Evolutionary conservation across 2,888 invertebrate species (phyloP), one percentile per base, ranked within the genome.

Genomic region (Nowickia ferox): DNA sequence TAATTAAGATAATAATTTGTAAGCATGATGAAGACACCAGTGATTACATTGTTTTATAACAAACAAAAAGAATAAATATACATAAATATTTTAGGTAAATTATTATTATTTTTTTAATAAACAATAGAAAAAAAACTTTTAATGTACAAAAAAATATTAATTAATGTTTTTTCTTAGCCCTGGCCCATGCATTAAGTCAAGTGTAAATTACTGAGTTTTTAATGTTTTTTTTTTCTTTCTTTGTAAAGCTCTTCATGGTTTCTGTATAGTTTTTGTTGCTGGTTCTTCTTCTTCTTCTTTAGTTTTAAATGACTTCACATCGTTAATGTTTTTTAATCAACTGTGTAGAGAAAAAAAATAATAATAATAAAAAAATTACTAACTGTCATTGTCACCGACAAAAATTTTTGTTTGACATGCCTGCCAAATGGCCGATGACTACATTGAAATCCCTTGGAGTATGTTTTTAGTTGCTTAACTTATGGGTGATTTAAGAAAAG

Each of bases 141-240:
- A 30, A 30, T 30, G 30, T 30, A 30, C 30, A 55, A 19, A 0
- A 53, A 8, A 55, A 10, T 55, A 22, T 55, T 55, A 22, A 55
- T 55, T 22, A 55, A 55, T 55, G 10, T 22, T 55, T 55, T 80
- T 57, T 55, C 46, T 79, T 74, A 80, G 80, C 80, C 80, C 55
- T 80, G 80, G 80, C 80, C 80, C 61, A 63, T 42, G 61, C 65
- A 40, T 66, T 51, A 74, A 80, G 72, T 80, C 80, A 80, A 80
- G 80, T 80, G 80, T 74, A 74, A 80, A 80, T 61, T 66, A 40
- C 19, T 63, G 51, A 22, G 48, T 63, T 51, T 65, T 63, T 53
- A 61, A 48, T 48, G 42, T 44, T 22, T 55, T 46, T 17, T 13
- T 42, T 15, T 2, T 48, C 19, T 51, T 11, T 51, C 17, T 59